Evolutionary conservation across 2,888 invertebrate species (phyloP).

Genomic region (Dione juno): DNA sequence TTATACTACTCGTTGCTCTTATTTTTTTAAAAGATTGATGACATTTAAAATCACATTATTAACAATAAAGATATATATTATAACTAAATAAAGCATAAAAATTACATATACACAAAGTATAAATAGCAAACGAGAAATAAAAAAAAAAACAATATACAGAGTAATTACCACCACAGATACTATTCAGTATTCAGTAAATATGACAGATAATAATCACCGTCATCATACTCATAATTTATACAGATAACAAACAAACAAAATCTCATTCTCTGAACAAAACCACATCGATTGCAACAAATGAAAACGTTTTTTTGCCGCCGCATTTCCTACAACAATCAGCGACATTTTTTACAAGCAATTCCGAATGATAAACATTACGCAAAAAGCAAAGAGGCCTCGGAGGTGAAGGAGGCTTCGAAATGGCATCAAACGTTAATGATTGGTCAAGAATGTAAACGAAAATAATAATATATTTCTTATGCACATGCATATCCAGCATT

Average conservation of each 20-base stretch:
- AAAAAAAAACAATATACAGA: not conserved
- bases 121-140: not conserved
- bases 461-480: not conserved
- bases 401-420: conserved; percentile 1
- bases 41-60: not conserved
- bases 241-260: conserved; percentile 17
- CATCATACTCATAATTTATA: conserved; percentile 1
- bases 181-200: not conserved
- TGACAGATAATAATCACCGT: conserved; percentile 4
- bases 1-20: too few relatives aligned
- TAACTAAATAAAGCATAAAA: not conserved
- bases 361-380: conserved; percentile 47
- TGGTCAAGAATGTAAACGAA: not conserved
- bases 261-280: conserved; percentile 24
- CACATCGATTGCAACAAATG: conserved; percentile 36
- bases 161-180: conserved; percentile 3
- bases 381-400: conserved; percentile 52
- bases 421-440: conserved; percentile 18
- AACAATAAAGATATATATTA: not conserved
- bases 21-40: too few relatives aligned
- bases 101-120: not conserved
- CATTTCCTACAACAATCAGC: conserved; percentile 51
- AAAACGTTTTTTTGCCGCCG: conserved; percentile 46
- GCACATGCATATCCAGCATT: too few relatives aligned
- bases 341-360: conserved; percentile 47